Base-by-base conservation (phyloP, 2,797 vertebrate species). In the Limnodromus scolopaceus region DNA sequence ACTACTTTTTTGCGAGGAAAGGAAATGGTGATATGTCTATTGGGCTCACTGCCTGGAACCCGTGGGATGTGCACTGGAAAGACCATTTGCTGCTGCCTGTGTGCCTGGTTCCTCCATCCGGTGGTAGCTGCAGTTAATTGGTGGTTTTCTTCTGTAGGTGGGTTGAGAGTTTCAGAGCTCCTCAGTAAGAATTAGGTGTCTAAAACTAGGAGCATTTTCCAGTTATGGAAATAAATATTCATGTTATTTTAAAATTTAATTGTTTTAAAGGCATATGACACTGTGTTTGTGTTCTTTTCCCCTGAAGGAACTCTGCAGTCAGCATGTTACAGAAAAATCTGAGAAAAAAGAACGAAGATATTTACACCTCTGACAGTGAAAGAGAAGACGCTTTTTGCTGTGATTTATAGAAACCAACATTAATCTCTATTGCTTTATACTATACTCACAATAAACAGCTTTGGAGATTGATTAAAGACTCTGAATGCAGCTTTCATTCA, bases 391-490 rank as follows among this genome's bases (percentile, higher is more conserved):
- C 68, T 87, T 92, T 94, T 94, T 78, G n/a, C 30, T 78, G 82
- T 96, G 96, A 96, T 97, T 97, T 96, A 95, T 93, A 58, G 96
- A 95, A 96, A 88, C 41, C 0, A 38, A 92, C 89, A 72, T 95
- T 96, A 94, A 94, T 97, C 95, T 95, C 84, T 94, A 95, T 84
- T 95, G 93, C 87, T 91, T 97, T 96, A 95, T 94, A 83, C 58
- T 82, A 78, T 65, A 41, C 64, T 91, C 78, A 90, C 71, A 95
- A 96, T 85, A 95, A 96, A 93, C 84, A 93, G 81, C 82, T 96
- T 95, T 94, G 71, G 90, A 96, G 95, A 96, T 93, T 97, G 96
- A 97, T 95, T 97, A 97, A 96, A 97, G 92, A 58, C 77, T 77
- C 92, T 68, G 34, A 65, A 74, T 96, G 70, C 57, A 86, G 90